Base-by-base conservation (phyloP, 2,888 invertebrate species). In the Corythucha ciliata region DNA sequence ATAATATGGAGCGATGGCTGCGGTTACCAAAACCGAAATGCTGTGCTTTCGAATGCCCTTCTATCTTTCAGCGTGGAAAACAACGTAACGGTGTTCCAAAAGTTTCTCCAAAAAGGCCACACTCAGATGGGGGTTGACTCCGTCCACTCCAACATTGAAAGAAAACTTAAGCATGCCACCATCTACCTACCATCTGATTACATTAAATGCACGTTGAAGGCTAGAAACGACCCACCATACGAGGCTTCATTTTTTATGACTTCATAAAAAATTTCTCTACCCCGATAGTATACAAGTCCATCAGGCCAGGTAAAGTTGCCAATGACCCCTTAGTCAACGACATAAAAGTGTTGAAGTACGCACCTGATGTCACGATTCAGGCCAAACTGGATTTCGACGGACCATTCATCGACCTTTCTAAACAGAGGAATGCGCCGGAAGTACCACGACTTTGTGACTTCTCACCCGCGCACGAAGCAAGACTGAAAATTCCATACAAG, bases 11-110 rank as follows among this genome's bases (percentile, higher is more conserved):
- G 46, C 24, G 21, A 21, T 18, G 21, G 46, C 21, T 44, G 44
- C 16, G 18, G 27, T 5, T 44, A 44, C 44, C 44, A 44, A 44
- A 44, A 44, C 16, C 25, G 44, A 21, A 44, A 44, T 27, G 44
- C 16, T n/a, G 29, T 22, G n/a, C 18, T 44, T 14, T 26, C 44
- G 18, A 44, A 44, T 27, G 26, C 44, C 16, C 16, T 44, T 5
- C 44, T 44, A 6, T 18, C 10, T 21, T 10, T 27, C 18, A 29
- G 27, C 4, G 16, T 22, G 3, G 16, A 8, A 27, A 27, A 25
- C 27, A 7, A 27, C 10, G 44, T 44, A 7, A 14, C 20, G 6
- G 16, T 44, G 16, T 16, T 7, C 8, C 44, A 40, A 21, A 40
- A 40, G 16, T 32, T 14, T 44, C 16, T 44, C 14, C 27, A n/a